Percentiles rank a stretch among this genome's conserved stretches.
These are phyloP conservation scores for Disparrhopalites patrizii DNA, from an alignment of 2,888 invertebrate species.

Conservation along the genomic window DNA sequence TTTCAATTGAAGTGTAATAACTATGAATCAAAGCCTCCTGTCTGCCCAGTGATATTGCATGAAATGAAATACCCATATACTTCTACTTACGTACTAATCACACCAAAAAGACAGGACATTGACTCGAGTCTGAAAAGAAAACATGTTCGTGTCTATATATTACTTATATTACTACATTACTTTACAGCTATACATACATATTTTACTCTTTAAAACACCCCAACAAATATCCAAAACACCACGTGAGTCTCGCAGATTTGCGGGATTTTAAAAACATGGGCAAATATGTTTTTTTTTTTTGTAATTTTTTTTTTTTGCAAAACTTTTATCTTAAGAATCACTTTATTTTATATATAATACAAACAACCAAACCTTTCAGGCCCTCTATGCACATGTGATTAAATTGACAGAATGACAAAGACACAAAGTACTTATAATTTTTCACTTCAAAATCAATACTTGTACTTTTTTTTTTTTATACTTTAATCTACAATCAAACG, in stretches of 20 bases:
- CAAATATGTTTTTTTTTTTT: too few relatives aligned
- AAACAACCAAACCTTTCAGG: too few relatives aligned
- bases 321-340: too few relatives aligned
- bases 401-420: too few relatives aligned
- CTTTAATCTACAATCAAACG: too few relatives aligned
- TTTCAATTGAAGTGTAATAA: conserved; percentile 19
- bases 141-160: background rate
- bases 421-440: too few relatives aligned
- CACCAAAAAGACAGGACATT: conserved; percentile 16
- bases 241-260: conserved; percentile 11
- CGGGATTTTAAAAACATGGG: too few relatives aligned
- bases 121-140: conserved; percentile 11
- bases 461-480: too few relatives aligned
- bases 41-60: conserved; percentile 12
- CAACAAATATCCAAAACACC: conserved; percentile 2
- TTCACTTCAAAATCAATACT: too few relatives aligned
- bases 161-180: background rate
- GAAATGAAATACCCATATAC: background rate
- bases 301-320: too few relatives aligned
- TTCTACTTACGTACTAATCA: background rate
- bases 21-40: conserved; percentile 24
- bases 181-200: background rate
- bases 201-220: background rate
- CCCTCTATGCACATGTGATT: too few relatives aligned
- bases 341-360: too few relatives aligned